phyloP scores from a whole-genome alignment of 2,888 invertebrate genomes.

The Lithodes maja region DNA sequence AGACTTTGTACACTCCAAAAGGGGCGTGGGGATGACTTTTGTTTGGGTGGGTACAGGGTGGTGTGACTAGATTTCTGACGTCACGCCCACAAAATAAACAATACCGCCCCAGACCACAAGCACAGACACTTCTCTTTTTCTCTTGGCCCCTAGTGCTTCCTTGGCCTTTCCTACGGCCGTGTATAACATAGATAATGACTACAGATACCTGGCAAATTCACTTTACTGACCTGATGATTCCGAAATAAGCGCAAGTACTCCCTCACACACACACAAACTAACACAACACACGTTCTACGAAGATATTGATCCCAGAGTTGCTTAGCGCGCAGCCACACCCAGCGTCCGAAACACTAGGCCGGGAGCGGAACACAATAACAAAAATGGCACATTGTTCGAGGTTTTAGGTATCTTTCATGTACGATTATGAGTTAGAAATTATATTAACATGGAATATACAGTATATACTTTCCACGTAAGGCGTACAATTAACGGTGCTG shows the following conservation, averaged over 20 bases:
- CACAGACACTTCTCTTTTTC: not conserved
- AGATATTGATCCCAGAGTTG: constrained; percentile 27
- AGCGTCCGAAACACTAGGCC: constrained; percentile 31
- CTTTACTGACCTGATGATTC: constrained; percentile 24
- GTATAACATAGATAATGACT: not conserved
- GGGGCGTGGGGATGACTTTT: not conserved
- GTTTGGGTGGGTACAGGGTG: not conserved
- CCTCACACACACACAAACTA: constrained; percentile 39
- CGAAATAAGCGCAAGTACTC: constrained; percentile 28
- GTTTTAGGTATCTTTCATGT: not conserved
- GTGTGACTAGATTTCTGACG: not conserved
- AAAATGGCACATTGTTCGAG: too few relatives aligned
- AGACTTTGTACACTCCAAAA: not conserved
- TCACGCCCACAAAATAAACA: constrained; percentile 50
- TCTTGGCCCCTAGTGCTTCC: not conserved
- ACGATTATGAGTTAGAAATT: not conserved
- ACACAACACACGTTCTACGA: constrained; percentile 39
- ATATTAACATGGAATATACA: too few relatives aligned
- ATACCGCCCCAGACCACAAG: not conserved
- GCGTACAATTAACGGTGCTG: not conserved
- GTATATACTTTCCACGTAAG: too few relatives aligned
- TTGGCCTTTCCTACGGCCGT: not conserved
- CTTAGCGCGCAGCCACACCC: constrained; percentile 55
- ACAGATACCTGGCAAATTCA: constrained; percentile 6
- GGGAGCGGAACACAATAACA: not conserved